Conservation (phyloP, 2,797 vertebrate genomes). For the Otolemur crassicaudatus region DNA sequence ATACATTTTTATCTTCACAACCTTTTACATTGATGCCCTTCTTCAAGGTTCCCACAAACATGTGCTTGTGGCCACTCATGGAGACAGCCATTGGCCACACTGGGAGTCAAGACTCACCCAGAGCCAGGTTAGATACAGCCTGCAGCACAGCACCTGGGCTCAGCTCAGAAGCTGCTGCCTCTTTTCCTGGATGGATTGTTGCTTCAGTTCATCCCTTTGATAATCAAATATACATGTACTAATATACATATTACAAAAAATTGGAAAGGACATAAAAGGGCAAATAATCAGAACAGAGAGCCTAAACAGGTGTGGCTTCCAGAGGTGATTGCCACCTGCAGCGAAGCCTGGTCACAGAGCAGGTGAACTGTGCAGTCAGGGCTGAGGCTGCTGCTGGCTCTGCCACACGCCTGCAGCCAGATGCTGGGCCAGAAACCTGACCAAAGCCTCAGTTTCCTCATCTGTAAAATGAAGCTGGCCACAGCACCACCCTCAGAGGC, state of each 20-base stretch:
- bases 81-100: not conserved
- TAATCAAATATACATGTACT: slow-evolving; percentile 9
- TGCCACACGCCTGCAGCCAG: fast-evolving
- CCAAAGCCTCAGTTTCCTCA: slow-evolving; percentile 7
- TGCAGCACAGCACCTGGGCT: not conserved
- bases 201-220: not conserved
- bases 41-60: not conserved
- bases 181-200: not conserved
- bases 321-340: not conserved
- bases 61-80: not conserved
- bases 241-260: not conserved
- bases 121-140: not conserved
- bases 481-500: not conserved
- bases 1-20: no score
- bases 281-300: slow-evolving; percentile 55
- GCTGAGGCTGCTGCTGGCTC: not conserved
- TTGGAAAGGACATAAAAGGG: slow-evolving; percentile 42
- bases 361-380: fast-evolving
- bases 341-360: not conserved
- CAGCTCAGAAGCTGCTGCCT: not conserved
- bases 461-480: not conserved
- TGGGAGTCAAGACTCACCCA: not conserved
- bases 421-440: not conserved
- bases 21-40: fast-evolving
- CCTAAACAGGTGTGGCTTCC: not conserved